Base-by-base conservation (phyloP, 1,140 invertebrate species). In the Dinoponera quadriceps region DNA sequence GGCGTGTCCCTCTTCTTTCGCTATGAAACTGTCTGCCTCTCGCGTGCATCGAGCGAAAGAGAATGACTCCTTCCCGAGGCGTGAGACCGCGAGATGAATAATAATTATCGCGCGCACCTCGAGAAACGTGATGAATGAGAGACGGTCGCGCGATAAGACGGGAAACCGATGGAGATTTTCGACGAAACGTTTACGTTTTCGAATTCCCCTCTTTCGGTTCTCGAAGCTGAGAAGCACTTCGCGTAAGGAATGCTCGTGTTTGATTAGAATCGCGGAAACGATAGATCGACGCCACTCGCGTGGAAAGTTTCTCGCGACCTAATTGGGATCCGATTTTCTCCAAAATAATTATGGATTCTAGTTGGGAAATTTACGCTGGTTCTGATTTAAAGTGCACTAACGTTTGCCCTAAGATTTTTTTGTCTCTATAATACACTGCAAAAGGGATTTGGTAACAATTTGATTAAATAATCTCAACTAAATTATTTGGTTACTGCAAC, bases 1-100 rank as follows among this genome's bases (percentile, higher is more conserved):
- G 86, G 78, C 80, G 85, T 82, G 82, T 88, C 83, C 33, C 83
- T 85, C 69, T 86, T 87, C 87, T 88, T 90, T 90, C 54, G 86
- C 80, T 75, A 88, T 87, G 86, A 88, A 89, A 88, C 78, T 89
- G 73, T 90, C 74, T 63, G 16, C 77, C 48, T 65, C 20, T 44
- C 22, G 25, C 44, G 71, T 51, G 65, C 60, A 75, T 54, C 57
- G 27, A 54, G 55, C 49, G 7, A 62, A 59, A 62, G 48, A 55
- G 82, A 86, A 84, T 57, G 85, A 86, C 73, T 66, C 72, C 25
- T 22, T 82, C 59, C 18, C 22, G n/a, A 11, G 3, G 38, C 29
- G 38, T 25, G 63, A 69, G 63, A 44, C 38, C 48, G 49, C 5
- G n/a, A 48, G 29, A 62, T 18, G 38, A 27, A 65, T 65, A 49